Evolutionary conservation across 1,140 invertebrate genomes (phyloP).

Genomic region (Bacillus rossius): DNA sequence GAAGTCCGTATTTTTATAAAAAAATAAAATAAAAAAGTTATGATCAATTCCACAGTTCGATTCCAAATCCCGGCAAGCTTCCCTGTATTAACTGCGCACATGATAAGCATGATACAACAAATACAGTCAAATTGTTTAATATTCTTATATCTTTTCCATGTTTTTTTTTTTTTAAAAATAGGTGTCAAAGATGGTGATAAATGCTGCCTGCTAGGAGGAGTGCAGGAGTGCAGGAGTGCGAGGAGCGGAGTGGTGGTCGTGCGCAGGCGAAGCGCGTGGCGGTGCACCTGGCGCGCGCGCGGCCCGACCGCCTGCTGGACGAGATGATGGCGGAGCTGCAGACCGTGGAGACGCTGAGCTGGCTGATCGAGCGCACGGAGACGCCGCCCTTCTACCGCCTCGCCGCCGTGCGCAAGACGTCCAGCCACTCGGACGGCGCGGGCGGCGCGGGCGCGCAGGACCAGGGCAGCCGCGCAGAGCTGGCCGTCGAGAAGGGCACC

Average conservation of each 20-base stretch:
- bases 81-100: too few species aligned
- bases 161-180: too few species aligned
- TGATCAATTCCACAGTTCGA: too few species aligned
- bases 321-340: slow-evolving; percentile 96
- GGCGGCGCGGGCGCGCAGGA: slow-evolving; percentile 36
- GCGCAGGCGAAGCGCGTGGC: slow-evolving; percentile 89
- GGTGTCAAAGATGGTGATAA: too few species aligned
- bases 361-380: slow-evolving; percentile 91
- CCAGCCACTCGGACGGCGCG: slow-evolving; percentile 68
- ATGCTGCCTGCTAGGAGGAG: too few species aligned
- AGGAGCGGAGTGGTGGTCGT: not conserved
- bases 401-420: slow-evolving; percentile 85
- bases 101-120: too few species aligned
- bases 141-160: too few species aligned
- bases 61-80: too few species aligned
- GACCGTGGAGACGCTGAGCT: slow-evolving; percentile 93
- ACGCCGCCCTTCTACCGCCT: slow-evolving; percentile 96
- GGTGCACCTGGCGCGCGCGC: slow-evolving; percentile 82
- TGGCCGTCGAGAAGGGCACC: slow-evolving; percentile 81
- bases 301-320: slow-evolving; percentile 87
- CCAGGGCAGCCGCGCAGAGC: slow-evolving; percentile 33
- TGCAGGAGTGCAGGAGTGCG: too few species aligned
- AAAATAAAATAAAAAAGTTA: too few species aligned
- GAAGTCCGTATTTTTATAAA: too few species aligned
- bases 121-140: too few species aligned